Conservation (phyloP, 1,140 invertebrate genomes). For the Periplaneta americana region DNA sequence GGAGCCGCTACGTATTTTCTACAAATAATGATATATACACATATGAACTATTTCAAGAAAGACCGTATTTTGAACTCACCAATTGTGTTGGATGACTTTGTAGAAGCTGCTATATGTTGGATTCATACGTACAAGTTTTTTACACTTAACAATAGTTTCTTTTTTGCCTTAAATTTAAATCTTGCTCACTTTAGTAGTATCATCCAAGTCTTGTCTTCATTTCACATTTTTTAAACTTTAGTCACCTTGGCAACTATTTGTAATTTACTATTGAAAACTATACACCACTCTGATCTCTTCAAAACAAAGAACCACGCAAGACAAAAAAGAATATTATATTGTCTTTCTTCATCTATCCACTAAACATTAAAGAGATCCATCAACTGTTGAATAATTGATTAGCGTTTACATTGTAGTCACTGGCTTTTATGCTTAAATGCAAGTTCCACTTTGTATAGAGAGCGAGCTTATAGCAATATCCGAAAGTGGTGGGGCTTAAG, state of each 20-base stretch:
- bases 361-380: background rate
- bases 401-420: background rate
- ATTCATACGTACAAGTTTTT: no score
- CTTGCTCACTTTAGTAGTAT: background rate
- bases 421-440: background rate
- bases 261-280: background rate
- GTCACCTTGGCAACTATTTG: background rate
- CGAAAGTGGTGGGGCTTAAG: background rate
- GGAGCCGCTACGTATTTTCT: no score
- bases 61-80: no score
- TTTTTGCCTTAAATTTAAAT: background rate
- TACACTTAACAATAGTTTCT: no score
- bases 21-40: no score
- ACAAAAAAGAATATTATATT: background rate
- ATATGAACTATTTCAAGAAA: no score
- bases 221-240: background rate
- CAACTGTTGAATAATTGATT: background rate
- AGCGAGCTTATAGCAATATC: background rate
- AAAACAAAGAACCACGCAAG: background rate
- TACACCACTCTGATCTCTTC: background rate
- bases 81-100: no score
- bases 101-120: no score
- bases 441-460: background rate
- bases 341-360: background rate
- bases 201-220: background rate